phyloP scores from a whole-genome alignment of 1,140 invertebrate genomes.

The Globodera ellingtonae region DNA sequence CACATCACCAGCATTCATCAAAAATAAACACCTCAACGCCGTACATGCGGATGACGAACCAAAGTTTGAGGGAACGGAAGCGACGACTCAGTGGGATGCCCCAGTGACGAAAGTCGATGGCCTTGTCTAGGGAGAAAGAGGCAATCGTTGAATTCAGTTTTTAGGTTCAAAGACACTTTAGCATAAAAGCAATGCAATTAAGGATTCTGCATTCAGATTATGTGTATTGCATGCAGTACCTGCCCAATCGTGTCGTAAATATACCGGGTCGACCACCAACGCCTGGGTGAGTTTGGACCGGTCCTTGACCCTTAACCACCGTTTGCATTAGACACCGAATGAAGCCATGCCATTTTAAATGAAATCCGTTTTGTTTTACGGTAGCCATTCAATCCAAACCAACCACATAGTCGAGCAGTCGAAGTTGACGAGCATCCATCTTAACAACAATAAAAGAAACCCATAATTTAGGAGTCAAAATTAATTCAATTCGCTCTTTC shows the following conservation, averaged over 20 bases:
- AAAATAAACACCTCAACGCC: constrained; percentile 74
- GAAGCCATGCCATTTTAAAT: neutral
- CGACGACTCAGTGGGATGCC: constrained; percentile 90
- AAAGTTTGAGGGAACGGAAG: constrained; percentile 90
- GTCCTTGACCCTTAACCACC: constrained; percentile 75
- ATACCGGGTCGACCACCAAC: constrained; percentile 92
- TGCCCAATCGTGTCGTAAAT: constrained; percentile 93
- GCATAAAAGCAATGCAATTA: too few species aligned
- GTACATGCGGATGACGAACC: constrained; percentile 92
- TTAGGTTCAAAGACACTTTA: too few species aligned
- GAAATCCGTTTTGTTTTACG: neutral
- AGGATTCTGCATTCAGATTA: neutral
- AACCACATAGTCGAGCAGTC: constrained; percentile 94
- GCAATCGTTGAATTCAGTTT: too few species aligned
- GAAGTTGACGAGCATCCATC: constrained; percentile 71
- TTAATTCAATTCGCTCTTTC: too few species aligned
- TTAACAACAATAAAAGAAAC: neutral
- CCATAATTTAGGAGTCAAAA: too few species aligned
- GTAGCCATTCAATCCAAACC: constrained; percentile 44
- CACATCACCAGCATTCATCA: neutral
- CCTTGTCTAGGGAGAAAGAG: constrained; percentile 72
- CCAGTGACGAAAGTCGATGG: constrained; percentile 97
- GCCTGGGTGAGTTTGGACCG: constrained; percentile 85
- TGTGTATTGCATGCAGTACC: constrained; percentile 54
- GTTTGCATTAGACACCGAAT: too few species aligned